Evolutionary conservation across 1,140 invertebrate genomes (phyloP).

Genomic region (Philopotamus ludificatus): DNA sequence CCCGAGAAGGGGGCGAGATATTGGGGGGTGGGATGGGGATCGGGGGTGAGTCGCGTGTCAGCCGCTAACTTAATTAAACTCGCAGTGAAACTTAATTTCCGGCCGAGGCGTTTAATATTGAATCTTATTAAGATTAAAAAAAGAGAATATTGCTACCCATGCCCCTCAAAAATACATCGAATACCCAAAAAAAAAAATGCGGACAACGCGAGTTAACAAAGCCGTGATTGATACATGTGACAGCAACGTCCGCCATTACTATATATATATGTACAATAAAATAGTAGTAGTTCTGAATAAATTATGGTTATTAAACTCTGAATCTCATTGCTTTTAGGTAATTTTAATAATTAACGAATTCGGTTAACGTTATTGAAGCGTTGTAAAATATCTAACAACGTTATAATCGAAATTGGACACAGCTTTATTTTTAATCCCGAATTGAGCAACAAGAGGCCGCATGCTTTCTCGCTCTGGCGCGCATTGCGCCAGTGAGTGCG

Average conservation of each 20-base stretch:
- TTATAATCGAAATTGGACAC: constrained; percentile 38
- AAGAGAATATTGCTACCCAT: constrained; percentile 34
- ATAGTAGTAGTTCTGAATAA: no score
- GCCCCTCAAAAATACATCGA: not conserved
- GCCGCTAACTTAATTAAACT: constrained; percentile 42
- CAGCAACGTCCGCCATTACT: not conserved
- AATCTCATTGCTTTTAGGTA: not conserved
- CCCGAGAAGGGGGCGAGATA: not conserved
- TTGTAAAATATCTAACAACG: constrained; percentile 34
- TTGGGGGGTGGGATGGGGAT: constrained; percentile 2
- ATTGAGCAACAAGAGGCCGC: constrained; percentile 39
- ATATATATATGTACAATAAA: no score
- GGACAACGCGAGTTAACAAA: constrained; percentile 26
- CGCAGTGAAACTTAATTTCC: constrained; percentile 42
- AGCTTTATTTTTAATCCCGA: constrained; percentile 37
- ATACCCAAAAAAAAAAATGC: not conserved
- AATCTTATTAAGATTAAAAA: constrained; percentile 43
- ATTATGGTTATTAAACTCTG: no score
- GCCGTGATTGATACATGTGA: constrained; percentile 33
- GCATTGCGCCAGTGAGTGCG: constrained; percentile 34
- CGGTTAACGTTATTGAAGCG: no score
- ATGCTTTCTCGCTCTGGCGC: constrained; percentile 44
- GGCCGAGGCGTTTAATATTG: constrained; percentile 41
- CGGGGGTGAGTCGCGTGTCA: constrained; percentile 38
- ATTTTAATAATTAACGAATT: no score